Evolutionary conservation across 2,113 vertebrate genomes (phyloP), one percentile per base, ranked within the genome.

Genomic region (Bufo bufo): DNA sequence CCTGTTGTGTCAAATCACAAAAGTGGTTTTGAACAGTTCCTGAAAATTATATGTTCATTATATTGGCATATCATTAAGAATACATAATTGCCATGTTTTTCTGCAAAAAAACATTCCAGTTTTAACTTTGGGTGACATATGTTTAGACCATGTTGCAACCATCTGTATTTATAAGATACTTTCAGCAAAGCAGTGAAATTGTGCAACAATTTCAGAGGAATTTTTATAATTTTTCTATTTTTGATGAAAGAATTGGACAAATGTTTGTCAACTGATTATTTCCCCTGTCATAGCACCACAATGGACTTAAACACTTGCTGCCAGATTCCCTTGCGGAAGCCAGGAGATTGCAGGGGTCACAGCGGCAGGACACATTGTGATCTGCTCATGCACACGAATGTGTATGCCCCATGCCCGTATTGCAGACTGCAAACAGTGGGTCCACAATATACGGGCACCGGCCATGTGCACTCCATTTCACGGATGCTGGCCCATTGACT

Each of bases 11-110:
- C 14, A 43, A 47, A 47, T 74, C 71, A 74, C 43, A 74, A 74
- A 2, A 74, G 71, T 74, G 71, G 71, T 74, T 74, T 74, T 1
- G 3, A 47, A 16, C 13, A 17, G 71, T 74, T 74, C 16, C 71
- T 74, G 71, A 47, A 74, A 74, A 74, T 74, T 74, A 74, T 74
- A 74, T 74, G 71, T 74, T 49, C 71, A 74, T 45, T 74, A 74
- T 74, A 74, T 72, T 72, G 69, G 33, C 33, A 16, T 72, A 72
- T 72, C 69, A 72, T 72, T 72, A 72, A 45, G 33, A 45, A 72
- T 72, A 72, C 69, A 72, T 14, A 71, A 72, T 43, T 12, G 13
- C 4, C 13, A 45, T 74, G 71, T 74, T 8, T 72, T 49, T 45
- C 71, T 43, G 71, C 17, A 74, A 74, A 74, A 47, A 74, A 74